Conservation (phyloP, 2,888 invertebrate species). For the Notocelia uddmanniana region DNA sequence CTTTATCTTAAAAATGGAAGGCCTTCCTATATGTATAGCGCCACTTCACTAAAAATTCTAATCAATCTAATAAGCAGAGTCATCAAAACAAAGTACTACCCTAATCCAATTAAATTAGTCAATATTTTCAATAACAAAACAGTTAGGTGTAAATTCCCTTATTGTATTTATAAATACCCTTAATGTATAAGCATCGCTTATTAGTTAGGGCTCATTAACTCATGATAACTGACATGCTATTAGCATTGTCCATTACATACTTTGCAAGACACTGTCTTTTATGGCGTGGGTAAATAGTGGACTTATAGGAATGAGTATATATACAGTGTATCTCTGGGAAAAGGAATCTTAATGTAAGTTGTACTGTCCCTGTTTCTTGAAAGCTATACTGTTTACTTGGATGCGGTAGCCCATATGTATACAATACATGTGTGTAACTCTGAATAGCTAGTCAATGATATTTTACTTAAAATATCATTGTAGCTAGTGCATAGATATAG, state of each 20-base stretch:
- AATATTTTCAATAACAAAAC: not conserved
- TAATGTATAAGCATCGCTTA: not conserved
- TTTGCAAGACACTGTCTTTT: conserved; percentile 1
- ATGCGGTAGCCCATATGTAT: conserved; percentile 22
- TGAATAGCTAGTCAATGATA: too few relatives aligned
- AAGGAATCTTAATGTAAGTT: not conserved
- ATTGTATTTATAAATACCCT: conserved; percentile 10
- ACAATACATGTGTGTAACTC: too few relatives aligned
- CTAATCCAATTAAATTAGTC: not conserved
- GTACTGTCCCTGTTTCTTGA: not conserved
- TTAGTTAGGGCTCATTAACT: conserved; percentile 30
- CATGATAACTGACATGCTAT: conserved; percentile 14
- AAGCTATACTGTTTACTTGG: not conserved
- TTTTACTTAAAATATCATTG: too few relatives aligned
- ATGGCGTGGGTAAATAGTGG: conserved; percentile 22
- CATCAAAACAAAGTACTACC: not conserved
- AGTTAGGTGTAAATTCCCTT: conserved; percentile 4
- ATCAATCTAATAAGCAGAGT: too few relatives aligned
- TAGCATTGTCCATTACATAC: conserved; percentile 17
- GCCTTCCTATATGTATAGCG: too few relatives aligned
- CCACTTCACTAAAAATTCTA: too few relatives aligned
- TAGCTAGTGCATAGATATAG: too few relatives aligned
- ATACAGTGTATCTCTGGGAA: not conserved
- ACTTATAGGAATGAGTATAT: not conserved
- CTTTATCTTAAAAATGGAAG: too few relatives aligned